These are phyloP conservation scores for Esox niger DNA, from an alignment of 2,113 vertebrate genomes.

Conservation along the genomic window DNA sequence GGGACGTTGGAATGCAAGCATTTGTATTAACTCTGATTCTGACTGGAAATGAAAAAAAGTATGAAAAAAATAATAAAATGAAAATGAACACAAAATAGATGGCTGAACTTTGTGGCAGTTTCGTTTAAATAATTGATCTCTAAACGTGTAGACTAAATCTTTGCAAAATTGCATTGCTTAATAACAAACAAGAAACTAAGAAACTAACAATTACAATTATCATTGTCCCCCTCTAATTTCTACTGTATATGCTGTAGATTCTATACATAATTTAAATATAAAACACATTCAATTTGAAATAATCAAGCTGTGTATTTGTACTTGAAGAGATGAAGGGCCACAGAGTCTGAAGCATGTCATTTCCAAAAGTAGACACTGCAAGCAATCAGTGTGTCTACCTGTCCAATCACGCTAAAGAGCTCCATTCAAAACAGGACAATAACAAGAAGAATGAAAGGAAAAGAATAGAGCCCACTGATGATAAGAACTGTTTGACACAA, in stretches of 20 bases:
- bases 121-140: constrained; percentile 3
- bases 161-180: not conserved
- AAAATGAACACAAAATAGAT: constrained; percentile 23
- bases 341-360: constrained; percentile 66
- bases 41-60: constrained; percentile 28
- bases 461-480: constrained; percentile 37
- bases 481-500: constrained; percentile 44
- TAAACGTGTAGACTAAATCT: not conserved
- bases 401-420: constrained; percentile 34
- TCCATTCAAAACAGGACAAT: constrained; percentile 32
- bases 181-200: not conserved
- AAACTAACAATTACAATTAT: not conserved
- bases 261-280: not conserved
- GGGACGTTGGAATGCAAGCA: constrained; percentile 2
- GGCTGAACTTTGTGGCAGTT: constrained; percentile 50
- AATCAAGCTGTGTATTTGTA: not conserved
- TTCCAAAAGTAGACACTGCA: constrained; percentile 47
- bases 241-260: no score
- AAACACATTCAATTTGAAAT: not conserved
- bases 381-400: constrained; percentile 32
- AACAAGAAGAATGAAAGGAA: constrained; percentile 27
- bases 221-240: no score
- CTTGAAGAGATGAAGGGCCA: constrained; percentile 41
- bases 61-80: constrained; percentile 40
- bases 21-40: constrained; percentile 1